Conservation (phyloP, 2,113 vertebrate genomes). For the Puma concolor region DNA sequence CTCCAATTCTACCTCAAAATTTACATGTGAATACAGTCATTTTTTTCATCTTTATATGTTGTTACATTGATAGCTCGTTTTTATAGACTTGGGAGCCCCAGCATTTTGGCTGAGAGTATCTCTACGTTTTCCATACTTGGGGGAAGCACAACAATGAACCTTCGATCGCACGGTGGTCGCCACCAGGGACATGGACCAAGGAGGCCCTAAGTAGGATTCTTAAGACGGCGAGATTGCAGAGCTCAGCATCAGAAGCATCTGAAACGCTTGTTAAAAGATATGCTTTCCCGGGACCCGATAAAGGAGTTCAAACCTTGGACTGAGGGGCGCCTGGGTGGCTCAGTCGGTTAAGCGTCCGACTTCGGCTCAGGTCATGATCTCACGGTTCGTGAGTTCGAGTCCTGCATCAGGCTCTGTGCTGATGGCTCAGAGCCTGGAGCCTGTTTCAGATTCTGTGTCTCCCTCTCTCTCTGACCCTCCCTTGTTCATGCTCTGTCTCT, state of each 20-base stretch:
- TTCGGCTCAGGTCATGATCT: too few relatives aligned
- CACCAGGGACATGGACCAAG: too few relatives aligned
- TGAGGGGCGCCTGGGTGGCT: too few relatives aligned
- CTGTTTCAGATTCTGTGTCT: too few relatives aligned
- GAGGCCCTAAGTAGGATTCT: not conserved
- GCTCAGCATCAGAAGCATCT: not conserved
- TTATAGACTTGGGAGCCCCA: not conserved
- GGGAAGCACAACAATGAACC: not conserved
- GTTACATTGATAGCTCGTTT: not conserved
- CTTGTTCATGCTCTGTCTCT: too few relatives aligned
- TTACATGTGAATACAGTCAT: not conserved
- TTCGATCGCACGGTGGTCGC: not conserved
- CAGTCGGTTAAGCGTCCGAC: too few relatives aligned
- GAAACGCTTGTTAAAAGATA: not conserved
- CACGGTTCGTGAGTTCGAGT: too few relatives aligned
- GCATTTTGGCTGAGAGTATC: not conserved
- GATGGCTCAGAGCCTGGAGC: too few relatives aligned
- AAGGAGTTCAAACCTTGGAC: not conserved
- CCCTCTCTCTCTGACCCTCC: too few relatives aligned
- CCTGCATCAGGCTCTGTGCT: too few relatives aligned
- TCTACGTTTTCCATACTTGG: not conserved
- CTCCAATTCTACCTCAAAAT: not conserved
- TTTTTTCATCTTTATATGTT: not conserved
- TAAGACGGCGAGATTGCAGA: not conserved
- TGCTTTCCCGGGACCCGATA: not conserved